Conservation (phyloP, 2,113 vertebrate genomes). For the Psammodynastes pulverulentus region DNA sequence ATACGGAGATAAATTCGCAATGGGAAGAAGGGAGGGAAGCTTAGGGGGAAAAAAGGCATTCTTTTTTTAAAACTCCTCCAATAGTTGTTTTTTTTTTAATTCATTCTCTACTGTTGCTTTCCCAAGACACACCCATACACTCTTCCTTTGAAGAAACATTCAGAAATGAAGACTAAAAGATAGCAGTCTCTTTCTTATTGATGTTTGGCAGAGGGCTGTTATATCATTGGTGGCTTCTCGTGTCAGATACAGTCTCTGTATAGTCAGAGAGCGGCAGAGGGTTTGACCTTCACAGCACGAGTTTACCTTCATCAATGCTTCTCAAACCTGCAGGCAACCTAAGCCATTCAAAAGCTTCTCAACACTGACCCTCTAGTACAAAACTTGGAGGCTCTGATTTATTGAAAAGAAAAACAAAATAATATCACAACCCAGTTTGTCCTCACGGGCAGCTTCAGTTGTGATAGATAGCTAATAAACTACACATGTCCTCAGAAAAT, state of each 20-base stretch:
- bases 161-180: not conserved
- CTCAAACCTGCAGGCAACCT: slow-evolving; percentile 35
- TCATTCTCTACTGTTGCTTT: not conserved
- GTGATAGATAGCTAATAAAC: slow-evolving; percentile 49
- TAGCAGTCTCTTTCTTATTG: not conserved
- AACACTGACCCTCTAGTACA: slow-evolving; percentile 27
- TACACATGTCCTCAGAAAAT: slow-evolving; percentile 34
- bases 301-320: slow-evolving; percentile 13
- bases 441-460: slow-evolving; percentile 45
- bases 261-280: slow-evolving; percentile 44
- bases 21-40: not conserved
- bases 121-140: not conserved
- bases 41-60: not conserved
- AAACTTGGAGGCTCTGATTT: slow-evolving; percentile 27
- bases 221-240: not conserved
- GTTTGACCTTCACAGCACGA: slow-evolving; percentile 47
- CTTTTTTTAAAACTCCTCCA: not conserved
- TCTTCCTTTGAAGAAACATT: not conserved
- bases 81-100: not conserved
- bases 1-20: slow-evolving; percentile 37
- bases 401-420: slow-evolving; percentile 32
- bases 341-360: slow-evolving; percentile 35
- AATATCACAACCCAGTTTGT: slow-evolving; percentile 12
- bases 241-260: slow-evolving; percentile 12
- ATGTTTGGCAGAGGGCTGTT: slow-evolving; percentile 3